These are phyloP conservation scores for Acanthurus tractus DNA, from an alignment of 2,797 vertebrate species.

Conservation along the genomic window DNA sequence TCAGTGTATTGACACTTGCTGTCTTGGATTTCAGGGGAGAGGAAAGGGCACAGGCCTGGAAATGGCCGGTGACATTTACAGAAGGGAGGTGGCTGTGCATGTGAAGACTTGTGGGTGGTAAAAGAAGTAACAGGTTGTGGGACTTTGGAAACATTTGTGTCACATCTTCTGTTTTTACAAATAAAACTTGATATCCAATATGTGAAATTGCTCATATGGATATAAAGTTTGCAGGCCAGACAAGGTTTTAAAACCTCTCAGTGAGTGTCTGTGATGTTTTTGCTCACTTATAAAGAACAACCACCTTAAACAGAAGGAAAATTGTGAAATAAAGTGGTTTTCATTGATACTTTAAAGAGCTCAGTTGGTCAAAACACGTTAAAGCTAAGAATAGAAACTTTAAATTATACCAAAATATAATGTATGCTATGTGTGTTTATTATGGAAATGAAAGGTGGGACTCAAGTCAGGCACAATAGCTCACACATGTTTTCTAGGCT, in stretches of 20 bases:
- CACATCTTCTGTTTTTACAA: not conserved
- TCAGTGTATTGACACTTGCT: conserved; percentile 41
- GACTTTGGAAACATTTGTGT: not conserved
- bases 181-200: not conserved
- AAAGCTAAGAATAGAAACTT: not conserved
- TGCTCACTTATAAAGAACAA: not conserved
- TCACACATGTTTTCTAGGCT: not conserved
- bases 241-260: not conserved
- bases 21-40: conserved; percentile 24
- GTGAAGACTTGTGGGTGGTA: not conserved
- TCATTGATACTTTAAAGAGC: not conserved
- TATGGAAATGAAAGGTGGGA: too few species aligned
- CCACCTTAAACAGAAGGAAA: not conserved
- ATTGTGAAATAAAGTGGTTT: not conserved
- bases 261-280: not conserved
- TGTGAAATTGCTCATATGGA: not conserved
- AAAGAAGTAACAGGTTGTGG: not conserved
- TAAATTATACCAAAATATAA: not conserved
- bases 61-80: conserved; percentile 58
- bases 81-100: not conserved
- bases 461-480: too few species aligned
- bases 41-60: conserved; percentile 44
- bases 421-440: too few species aligned
- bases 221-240: not conserved
- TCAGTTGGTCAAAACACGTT: not conserved